Conservation (phyloP, 2,888 invertebrate species). For the Caenorhabditis sp. region DNA sequence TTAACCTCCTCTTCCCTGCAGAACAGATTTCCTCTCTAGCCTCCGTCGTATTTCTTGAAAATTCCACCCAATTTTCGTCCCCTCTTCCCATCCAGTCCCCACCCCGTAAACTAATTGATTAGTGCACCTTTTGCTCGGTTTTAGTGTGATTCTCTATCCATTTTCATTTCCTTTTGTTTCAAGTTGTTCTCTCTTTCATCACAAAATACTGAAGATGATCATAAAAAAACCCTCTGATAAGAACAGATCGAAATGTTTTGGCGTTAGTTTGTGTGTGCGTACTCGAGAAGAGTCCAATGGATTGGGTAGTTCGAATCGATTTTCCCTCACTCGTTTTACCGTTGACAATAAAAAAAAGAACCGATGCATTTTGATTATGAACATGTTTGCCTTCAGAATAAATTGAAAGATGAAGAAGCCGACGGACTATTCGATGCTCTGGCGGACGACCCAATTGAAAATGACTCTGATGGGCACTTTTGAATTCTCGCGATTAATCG, state of each 20-base stretch:
- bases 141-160: slow-evolving; percentile 52
- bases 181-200: slow-evolving; percentile 24
- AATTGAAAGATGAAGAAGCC: background rate
- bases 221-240: no score
- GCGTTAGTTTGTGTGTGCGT: slow-evolving; percentile 20
- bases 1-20: no score
- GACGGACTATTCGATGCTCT: background rate
- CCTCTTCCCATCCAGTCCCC: slow-evolving; percentile 10
- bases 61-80: slow-evolving; percentile 27
- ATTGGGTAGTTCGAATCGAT: slow-evolving; percentile 42
- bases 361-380: slow-evolving; percentile 5
- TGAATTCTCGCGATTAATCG: background rate
- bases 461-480: slow-evolving; percentile 1
- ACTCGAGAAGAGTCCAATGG: slow-evolving; percentile 15
- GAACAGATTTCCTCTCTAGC: slow-evolving; percentile 7
- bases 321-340: slow-evolving; percentile 34
- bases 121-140: slow-evolving; percentile 35
- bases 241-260: slow-evolving; percentile 20
- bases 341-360: slow-evolving; percentile 31
- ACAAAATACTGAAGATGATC: background rate
- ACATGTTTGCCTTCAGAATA: background rate
- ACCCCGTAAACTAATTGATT: slow-evolving; percentile 27
- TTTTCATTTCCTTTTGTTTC: slow-evolving; percentile 36
- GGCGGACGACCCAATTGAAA: background rate
- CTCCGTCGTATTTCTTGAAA: slow-evolving; percentile 22